A percentile compares a stretch with the other conserved stretches of the same genome.
These are phyloP conservation scores for Catagonus wagneri DNA, from an alignment of 2,113 vertebrate species.

Conservation along the genomic window DNA sequence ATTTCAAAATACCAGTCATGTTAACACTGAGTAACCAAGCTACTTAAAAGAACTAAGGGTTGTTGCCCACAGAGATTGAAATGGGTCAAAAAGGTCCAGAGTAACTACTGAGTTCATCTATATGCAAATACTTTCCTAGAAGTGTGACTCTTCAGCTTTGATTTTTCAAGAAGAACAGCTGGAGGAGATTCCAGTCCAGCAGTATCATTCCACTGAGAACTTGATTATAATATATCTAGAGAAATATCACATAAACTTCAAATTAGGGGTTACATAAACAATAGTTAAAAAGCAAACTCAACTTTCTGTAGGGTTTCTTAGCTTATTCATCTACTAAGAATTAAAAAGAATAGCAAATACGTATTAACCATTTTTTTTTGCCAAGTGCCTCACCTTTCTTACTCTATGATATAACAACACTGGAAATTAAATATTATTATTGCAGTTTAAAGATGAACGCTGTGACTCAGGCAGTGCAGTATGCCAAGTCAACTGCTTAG, in stretches of 20 bases:
- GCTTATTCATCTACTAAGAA: neutral
- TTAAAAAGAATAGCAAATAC: neutral
- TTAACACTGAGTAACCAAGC: conserved; percentile 7
- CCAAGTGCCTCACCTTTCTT: neutral
- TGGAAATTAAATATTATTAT: neutral
- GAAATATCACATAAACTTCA: neutral
- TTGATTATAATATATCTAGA: neutral
- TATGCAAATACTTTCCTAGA: conserved; percentile 32
- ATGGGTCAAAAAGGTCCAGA: neutral
- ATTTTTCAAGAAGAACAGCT: neutral
- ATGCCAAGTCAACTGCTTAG: neutral
- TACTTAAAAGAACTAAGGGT: conserved; percentile 50
- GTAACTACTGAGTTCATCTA: neutral
- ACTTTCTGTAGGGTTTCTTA: neutral
- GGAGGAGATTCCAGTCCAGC: neutral
- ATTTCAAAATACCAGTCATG: conserved; percentile 46
- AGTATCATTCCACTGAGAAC: neutral
- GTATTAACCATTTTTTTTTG: neutral
- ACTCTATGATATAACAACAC: neutral
- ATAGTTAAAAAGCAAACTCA: neutral
- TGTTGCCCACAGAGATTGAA: neutral
- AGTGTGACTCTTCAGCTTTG: conserved; percentile 14
- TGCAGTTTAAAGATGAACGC: neutral
- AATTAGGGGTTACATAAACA: neutral
- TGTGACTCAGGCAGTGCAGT: neutral